Evolutionary conservation across 1,140 invertebrate genomes (phyloP), one percentile per base, ranked within the genome.

Genomic region (Bombus pascuorum): DNA sequence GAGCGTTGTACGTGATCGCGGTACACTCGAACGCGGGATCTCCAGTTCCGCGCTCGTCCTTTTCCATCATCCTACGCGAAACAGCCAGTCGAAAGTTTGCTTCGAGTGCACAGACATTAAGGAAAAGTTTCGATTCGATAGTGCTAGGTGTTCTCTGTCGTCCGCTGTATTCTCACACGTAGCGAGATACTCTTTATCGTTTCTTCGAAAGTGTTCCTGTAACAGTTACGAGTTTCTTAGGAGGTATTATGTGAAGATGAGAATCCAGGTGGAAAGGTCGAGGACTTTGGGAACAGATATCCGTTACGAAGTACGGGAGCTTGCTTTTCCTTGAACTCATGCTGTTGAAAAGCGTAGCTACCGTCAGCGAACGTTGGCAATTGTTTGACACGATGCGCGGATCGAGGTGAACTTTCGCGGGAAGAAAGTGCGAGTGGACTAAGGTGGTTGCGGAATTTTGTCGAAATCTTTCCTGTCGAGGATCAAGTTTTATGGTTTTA

Each of bases 351-450:
- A 62, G 44, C 28, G 32, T 34, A 81, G 25, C 47, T 6, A 53
- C 6, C 47, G 47, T 53, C 1, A 53, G 6, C 28, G 39, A 47
- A 73, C 25, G 15, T 37, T n/a, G 39, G 34, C 28, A 65, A 86
- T 81, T 85, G 42, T 72, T 80, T 25, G 28, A 75, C 65, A 34
- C 28, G 28, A 22, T 39, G 68, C 34, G 68, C 12, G 28, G 72
- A 77, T 83, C 76, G 39, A 81, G 66, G 73, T 78, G 85, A 66
- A 66, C 78, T 76, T 78, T 62, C 66, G 78, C 74, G 70, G 37
- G 10, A 34, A n/a, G 37, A 81, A 62, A 65, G 73, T n/a, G 65
- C 62, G 12, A 53, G 81, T 76, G 77, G 65, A 85, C 70, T 32
- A 65, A 62, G 37, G 86, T 73, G 86, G 6, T 57, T 53, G 39